Evolutionary conservation across 2,797 vertebrate genomes (phyloP).

Genomic region (Artibeus jamaicensis): DNA sequence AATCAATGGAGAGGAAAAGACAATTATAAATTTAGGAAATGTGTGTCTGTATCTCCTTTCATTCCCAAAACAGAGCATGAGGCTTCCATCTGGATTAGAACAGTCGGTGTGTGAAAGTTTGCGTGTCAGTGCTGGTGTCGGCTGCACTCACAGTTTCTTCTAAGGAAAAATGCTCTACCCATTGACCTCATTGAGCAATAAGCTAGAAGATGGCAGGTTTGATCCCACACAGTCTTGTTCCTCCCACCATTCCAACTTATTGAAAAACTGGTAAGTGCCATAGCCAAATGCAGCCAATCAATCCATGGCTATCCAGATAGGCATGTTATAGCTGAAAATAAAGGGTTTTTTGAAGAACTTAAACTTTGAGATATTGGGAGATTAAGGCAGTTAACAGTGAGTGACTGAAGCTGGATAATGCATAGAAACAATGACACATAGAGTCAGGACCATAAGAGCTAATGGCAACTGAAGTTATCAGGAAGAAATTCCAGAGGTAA

Average conservation of each 20-base stretch:
- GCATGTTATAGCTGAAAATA: neutral
- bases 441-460: neutral
- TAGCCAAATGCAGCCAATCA: neutral
- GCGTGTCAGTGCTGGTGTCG: neutral
- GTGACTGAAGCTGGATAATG: neutral
- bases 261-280: neutral
- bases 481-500: neutral
- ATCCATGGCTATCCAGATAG: too few species aligned
- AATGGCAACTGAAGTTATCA: neutral
- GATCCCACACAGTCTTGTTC: neutral
- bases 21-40: neutral
- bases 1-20: constrained; percentile 25
- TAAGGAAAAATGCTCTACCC: neutral
- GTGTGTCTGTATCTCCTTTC: neutral
- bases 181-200: neutral
- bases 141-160: neutral
- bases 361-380: neutral
- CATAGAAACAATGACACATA: neutral
- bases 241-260: neutral
- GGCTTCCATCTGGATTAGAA: neutral
- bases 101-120: neutral
- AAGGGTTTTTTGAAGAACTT: neutral
- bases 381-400: neutral
- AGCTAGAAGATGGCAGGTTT: neutral
- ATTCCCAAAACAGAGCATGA: neutral